Evolutionary conservation across 2,113 vertebrate genomes (phyloP).

Genomic region (Pandion haliaetus): DNA sequence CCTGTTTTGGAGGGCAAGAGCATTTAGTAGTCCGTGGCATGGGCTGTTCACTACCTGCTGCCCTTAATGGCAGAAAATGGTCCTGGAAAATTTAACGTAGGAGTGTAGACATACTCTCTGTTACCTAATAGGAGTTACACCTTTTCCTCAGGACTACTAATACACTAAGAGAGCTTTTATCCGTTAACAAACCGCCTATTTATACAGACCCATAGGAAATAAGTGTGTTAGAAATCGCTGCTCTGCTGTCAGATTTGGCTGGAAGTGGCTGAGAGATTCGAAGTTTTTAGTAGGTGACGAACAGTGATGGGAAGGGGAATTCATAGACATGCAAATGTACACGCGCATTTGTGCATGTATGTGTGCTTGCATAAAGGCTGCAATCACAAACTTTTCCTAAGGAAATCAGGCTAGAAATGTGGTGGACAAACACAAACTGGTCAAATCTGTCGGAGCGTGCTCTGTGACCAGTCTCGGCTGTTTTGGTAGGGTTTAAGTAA

Average conservation of each 20-base stretch:
- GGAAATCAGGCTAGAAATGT: not conserved
- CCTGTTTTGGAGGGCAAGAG: not conserved
- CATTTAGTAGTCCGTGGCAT: not conserved
- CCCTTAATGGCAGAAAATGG: not conserved
- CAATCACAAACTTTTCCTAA: not conserved
- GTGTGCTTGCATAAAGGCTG: not conserved
- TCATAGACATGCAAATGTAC: not conserved
- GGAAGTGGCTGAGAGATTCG: not conserved
- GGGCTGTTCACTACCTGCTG: not conserved
- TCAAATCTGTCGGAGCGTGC: not conserved
- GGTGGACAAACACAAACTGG: not conserved
- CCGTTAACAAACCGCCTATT: not conserved
- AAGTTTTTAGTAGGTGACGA: not conserved
- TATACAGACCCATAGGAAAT: not conserved
- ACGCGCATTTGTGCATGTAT: not conserved
- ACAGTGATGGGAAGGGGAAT: not conserved
- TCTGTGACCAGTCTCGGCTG: not conserved
- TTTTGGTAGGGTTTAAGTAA: not conserved
- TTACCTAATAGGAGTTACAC: not conserved
- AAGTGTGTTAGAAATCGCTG: not conserved
- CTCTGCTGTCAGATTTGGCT: not conserved
- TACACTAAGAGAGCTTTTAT: not conserved
- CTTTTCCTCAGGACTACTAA: not conserved
- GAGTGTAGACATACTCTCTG: not conserved
- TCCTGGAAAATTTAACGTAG: not conserved